Percentiles rank a stretch among this genome's conserved stretches.
These are phyloP conservation scores for Fissipunctia ypsillon DNA, from an alignment of 2,888 invertebrate species.

Conservation along the genomic window DNA sequence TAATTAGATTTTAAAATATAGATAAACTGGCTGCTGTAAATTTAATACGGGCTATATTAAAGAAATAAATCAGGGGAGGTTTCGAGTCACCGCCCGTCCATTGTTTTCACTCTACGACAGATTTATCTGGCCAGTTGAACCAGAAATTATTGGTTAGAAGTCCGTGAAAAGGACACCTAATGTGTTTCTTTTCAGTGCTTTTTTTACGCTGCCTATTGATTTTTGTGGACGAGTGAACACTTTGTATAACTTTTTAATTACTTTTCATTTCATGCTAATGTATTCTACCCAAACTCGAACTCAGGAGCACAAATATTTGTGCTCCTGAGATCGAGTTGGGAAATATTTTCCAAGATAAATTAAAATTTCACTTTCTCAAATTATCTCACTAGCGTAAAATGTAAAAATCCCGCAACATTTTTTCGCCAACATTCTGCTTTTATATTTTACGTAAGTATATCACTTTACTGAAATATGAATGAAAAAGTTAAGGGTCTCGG, in stretches of 20 bases:
- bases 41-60: constrained; percentile 59
- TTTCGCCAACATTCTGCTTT: constrained; percentile 17
- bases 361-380: constrained; percentile 27
- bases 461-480: constrained; percentile 43
- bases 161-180: constrained; percentile 75
- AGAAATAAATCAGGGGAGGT: constrained; percentile 60
- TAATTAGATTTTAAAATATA: constrained; percentile 63
- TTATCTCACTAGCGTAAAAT: constrained; percentile 37
- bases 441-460: constrained; percentile 29
- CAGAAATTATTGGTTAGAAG: constrained; percentile 78
- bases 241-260: constrained; percentile 32
- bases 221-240: constrained; percentile 33
- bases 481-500: constrained; percentile 50
- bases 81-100: constrained; percentile 57
- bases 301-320: constrained; percentile 37
- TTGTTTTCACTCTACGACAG: constrained; percentile 73
- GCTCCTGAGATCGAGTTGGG: no score
- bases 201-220: constrained; percentile 48
- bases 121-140: constrained; percentile 76
- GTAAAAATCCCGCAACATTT: constrained; percentile 28
- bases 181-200: constrained; percentile 63
- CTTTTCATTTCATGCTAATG: constrained; percentile 43
- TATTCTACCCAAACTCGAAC: constrained; percentile 33
- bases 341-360: constrained; percentile 35
- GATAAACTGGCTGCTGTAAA: constrained; percentile 53